These are phyloP conservation scores for Uloborus plumipes DNA, from an alignment of 2,888 invertebrate species.

Conservation along the genomic window DNA sequence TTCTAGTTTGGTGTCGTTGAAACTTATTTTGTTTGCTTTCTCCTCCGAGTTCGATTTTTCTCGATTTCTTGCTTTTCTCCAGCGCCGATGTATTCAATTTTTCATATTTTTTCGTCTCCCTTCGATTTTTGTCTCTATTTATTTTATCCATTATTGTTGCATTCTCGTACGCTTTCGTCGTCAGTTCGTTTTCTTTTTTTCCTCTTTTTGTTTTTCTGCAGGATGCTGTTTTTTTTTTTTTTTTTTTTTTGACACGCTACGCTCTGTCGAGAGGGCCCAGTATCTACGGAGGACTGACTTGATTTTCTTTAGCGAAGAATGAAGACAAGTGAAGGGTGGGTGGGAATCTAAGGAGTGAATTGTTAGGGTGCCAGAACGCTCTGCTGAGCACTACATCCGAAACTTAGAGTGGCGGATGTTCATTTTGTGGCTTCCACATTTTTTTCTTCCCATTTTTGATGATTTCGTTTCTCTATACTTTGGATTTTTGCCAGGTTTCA, in stretches of 20 bases:
- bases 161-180: conserved; percentile 57
- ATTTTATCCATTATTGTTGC: conserved; percentile 61
- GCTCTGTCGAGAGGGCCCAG: conserved; percentile 44
- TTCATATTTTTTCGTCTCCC: conserved; percentile 51
- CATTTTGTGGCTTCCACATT: conserved; percentile 59
- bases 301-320: conserved; percentile 45
- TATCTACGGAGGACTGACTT: conserved; percentile 44
- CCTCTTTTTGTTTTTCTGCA: conserved; percentile 20
- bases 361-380: conserved; percentile 59
- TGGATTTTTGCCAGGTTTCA: conserved; percentile 42
- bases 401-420: conserved; percentile 57
- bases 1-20: conserved; percentile 26
- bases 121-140: conserved; percentile 41
- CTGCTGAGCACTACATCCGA: conserved; percentile 51
- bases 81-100: conserved; percentile 60
- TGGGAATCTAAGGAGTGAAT: conserved; percentile 46
- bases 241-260: conserved; percentile 51
- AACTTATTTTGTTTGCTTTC: conserved; percentile 44
- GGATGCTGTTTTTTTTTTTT: conserved; percentile 41
- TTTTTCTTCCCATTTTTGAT: conserved; percentile 22
- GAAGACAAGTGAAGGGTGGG: conserved; percentile 13
- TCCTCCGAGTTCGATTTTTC: conserved; percentile 51
- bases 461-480: conserved; percentile 20
- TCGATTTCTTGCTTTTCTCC: conserved; percentile 53
- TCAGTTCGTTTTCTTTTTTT: conserved; percentile 21